Conservation (phyloP, 2,797 vertebrate species). For the Saguinus oedipus region DNA sequence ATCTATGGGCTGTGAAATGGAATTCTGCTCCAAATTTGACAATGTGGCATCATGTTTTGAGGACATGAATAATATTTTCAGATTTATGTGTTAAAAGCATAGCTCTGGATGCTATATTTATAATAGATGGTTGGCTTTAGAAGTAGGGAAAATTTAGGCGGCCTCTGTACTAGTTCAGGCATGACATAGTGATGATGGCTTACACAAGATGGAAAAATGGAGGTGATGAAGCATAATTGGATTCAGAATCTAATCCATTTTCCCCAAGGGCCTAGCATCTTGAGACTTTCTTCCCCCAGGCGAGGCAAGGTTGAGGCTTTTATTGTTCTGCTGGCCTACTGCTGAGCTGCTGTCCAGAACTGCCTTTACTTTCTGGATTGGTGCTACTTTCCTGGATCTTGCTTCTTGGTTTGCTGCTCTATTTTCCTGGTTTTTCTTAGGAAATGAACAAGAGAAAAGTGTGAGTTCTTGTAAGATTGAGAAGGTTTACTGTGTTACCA, state of each 20-base stretch:
- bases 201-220: background rate
- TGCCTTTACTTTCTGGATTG: background rate
- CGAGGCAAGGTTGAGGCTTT: background rate
- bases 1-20: background rate
- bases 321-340: background rate
- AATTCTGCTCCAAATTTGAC: background rate
- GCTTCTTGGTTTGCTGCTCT: background rate
- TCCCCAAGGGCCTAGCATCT: background rate
- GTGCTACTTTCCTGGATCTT: background rate
- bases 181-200: background rate
- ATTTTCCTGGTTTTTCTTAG: background rate
- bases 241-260: background rate
- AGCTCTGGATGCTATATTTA: background rate
- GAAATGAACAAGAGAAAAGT: background rate
- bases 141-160: background rate
- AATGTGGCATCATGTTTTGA: background rate
- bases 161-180: background rate
- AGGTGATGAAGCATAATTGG: no score
- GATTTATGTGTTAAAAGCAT: background rate
- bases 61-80: background rate
- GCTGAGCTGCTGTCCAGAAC: background rate
- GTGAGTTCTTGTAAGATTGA: background rate
- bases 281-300: background rate
- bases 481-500: background rate
- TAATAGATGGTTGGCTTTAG: background rate